phyloP scores from a whole-genome alignment of 2,113 vertebrate species.

The Aramus guarauna region DNA sequence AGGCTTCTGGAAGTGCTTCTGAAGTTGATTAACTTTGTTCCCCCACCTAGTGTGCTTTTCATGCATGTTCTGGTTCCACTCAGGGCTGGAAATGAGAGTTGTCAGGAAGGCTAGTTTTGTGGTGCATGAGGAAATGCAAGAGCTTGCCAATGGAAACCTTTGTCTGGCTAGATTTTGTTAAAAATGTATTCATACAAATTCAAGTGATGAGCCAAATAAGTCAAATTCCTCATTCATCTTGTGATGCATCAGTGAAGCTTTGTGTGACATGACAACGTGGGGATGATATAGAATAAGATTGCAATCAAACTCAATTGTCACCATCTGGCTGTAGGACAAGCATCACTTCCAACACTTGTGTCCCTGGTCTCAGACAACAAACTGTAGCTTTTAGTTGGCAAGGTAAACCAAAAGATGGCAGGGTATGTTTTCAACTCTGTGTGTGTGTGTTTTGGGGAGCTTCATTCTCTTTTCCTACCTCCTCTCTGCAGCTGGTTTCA shows the following conservation, averaged over 20 bases:
- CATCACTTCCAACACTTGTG: neutral
- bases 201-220: neutral
- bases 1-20: slow-evolving; percentile 12
- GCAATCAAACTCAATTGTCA: neutral
- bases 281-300: neutral
- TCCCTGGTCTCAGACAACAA: neutral
- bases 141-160: neutral
- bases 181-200: neutral
- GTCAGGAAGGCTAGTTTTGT: neutral
- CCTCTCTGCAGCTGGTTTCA: neutral
- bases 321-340: neutral
- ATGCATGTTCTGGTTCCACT: neutral
- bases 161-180: neutral
- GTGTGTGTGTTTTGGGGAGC: neutral
- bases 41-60: neutral
- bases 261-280: neutral
- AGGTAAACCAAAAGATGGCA: neutral
- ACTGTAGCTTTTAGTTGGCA: neutral
- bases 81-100: neutral
- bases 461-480: neutral
- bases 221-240: neutral
- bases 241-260: neutral
- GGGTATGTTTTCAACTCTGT: neutral
- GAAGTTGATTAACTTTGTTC: neutral
- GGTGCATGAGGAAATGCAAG: neutral